Base-by-base conservation (phyloP, 2,797 vertebrate species). In the Iguana delicatissima region DNA sequence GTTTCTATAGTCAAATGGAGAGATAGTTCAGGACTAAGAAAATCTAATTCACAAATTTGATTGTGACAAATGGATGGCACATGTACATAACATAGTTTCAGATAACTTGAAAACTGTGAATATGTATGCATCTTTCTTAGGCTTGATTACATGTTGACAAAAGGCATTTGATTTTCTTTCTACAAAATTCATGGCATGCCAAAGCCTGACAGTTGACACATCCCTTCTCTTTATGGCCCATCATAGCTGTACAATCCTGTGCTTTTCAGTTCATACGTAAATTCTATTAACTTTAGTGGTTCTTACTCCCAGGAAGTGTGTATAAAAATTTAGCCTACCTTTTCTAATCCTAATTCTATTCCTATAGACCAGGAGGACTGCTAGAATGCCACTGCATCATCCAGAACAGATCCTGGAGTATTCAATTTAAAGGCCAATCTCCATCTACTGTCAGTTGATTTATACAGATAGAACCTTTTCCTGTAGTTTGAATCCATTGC, bases 41-140 rank as follows among this genome's bases (percentile, higher is more conserved):
- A 89, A 92, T 93, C 90, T 86, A 88, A 59, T 91, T 62, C 80
- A 90, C 94, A 86, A 4, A 0, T n/a, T 90, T 93, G 89, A 94
- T 90, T 88, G 84, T 89, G 91, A 93, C 88, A 91, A 93, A 85
- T 0, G 1, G 88, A 90, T 86, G 77, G 73, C 20, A 85, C 89
- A 85, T 82, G 85, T 80, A 89, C 24, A 91, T 80, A 62, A 12
- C 52, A 42, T 18, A 2, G 22, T 72, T 77, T 72, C 22, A 64
- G 35, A 29, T 90, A 80, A 82, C 86, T 94, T 92, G 93, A 87
- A 93, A 92, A 92, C 92, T 94, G 91, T 89, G 88, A 94, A 92
- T 86, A 0, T 55, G 89, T 62, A 92, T 84, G 77, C 76, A 86
- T 79, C 86, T 80, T 50, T 84, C 38, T 29, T 85, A 91, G 85